Percentiles rank a stretch among this genome's conserved stretches.
These are phyloP conservation scores for Chloroclystis v-ata DNA, from an alignment of 2,888 invertebrate genomes.

Conservation along the genomic window DNA sequence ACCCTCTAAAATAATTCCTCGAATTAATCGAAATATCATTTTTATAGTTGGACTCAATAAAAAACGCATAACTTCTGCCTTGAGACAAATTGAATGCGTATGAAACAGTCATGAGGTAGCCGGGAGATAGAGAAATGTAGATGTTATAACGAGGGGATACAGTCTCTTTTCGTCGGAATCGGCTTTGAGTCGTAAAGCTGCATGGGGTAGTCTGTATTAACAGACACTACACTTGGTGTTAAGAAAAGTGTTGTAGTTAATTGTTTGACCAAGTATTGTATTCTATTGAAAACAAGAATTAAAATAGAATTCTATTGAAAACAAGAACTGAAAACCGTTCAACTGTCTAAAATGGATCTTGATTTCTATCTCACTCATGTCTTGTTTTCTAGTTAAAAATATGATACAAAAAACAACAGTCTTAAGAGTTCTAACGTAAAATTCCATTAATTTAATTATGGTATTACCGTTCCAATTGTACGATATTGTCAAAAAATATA, in stretches of 20 bases:
- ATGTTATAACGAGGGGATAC: conserved; percentile 29
- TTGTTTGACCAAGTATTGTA: too few species aligned
- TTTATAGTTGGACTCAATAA: conserved; percentile 68
- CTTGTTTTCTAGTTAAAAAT: too few species aligned
- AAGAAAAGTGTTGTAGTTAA: conserved; percentile 7
- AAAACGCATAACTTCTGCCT: conserved; percentile 66
- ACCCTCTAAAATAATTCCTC: conserved; percentile 43
- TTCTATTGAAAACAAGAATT: too few species aligned
- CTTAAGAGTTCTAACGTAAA: too few species aligned
- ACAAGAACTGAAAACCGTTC: too few species aligned
- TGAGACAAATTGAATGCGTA: conserved; percentile 66
- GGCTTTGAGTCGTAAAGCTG: conserved; percentile 39
- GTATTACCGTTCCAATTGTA: too few species aligned
- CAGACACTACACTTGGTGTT: conserved; percentile 18
- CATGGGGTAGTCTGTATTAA: conserved; percentile 46
- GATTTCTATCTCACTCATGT: too few species aligned
- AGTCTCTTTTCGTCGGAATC: conserved; percentile 35
- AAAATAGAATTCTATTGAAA: too few species aligned
- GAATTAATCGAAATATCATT: conserved; percentile 58
- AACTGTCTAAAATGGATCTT: too few species aligned
- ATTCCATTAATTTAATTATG: too few species aligned
- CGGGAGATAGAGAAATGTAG: conserved; percentile 19
- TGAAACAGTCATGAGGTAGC: conserved; percentile 45
- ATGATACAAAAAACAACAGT: too few species aligned
- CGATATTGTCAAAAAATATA: too few species aligned